Evolutionary conservation across 1,140 invertebrate genomes (phyloP), one percentile per base, ranked within the genome.

Genomic region (Heliconius nattereri): DNA sequence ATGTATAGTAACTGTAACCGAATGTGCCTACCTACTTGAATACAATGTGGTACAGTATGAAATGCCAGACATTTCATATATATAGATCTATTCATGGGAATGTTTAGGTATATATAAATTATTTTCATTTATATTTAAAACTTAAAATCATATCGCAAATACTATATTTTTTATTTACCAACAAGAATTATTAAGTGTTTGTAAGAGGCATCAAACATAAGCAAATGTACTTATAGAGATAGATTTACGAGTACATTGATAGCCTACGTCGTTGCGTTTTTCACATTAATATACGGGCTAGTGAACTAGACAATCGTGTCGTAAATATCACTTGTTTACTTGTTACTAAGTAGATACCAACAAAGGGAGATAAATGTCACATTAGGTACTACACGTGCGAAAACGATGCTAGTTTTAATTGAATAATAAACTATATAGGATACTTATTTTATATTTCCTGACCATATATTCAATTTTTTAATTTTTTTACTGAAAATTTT

Each of bases 311-410:
- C 78, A 80, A 80, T 80, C 40, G 74, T 29, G 49, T 29, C 71
- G 57, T 80, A 80, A 80, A 76, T 76, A 76, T 72, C 35, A 72
- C 45, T 19, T 76, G 71, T 80, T 73, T 73, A 74, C 54, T 77
- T 80, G 35, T 76, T 52, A 26, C 52, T 76, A 80, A 80, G 54
- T 60, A 77, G 79, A 70, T 66, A 70, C 40, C 29, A 77, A 80
- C 79, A 77, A 80, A 80, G 75, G 26, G 40, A 45, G 54, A 77
- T 80, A 80, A 77, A 80, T 26, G 72, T 77, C 78, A 49, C 73
- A 79, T 75, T 79, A 32, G 32, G 32, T 32, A 71, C 40, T 57
- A 54, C 16, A 66, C 60, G 13, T 29, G 11, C 60, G 60, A 66
- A 66, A 66, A 66, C 23, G 11, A 23, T 66, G 11, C 60, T 23